These are phyloP conservation scores for Dimorphilus gyrociliatus DNA, from an alignment of 2,888 invertebrate species.

Conservation along the genomic window DNA sequence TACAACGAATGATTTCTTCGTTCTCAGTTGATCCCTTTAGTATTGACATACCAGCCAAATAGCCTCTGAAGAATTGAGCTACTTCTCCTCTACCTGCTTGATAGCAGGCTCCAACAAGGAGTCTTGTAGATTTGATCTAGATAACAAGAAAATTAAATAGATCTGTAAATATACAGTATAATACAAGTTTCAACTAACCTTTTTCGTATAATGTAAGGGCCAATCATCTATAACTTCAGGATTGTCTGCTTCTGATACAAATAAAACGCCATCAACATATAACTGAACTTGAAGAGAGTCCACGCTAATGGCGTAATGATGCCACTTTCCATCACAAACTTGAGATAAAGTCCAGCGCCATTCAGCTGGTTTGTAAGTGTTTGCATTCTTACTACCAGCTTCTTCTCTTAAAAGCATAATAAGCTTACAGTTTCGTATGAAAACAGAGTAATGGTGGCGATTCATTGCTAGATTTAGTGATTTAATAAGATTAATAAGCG, in stretches of 20 bases:
- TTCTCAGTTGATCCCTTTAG: constrained; percentile 39
- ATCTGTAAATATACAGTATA: no score
- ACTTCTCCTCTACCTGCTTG: constrained; percentile 76
- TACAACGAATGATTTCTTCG: constrained; percentile 29
- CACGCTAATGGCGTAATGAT: constrained; percentile 86
- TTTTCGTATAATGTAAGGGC: constrained; percentile 85
- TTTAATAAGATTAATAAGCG: no score
- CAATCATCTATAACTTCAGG: constrained; percentile 98
- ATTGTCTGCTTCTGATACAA: constrained; percentile 53
- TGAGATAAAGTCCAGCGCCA: constrained; percentile 90
- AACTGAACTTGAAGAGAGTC: constrained; percentile 63
- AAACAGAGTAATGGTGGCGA: constrained; percentile 92
- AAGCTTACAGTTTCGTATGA: constrained; percentile 87
- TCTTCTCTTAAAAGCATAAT: constrained; percentile 77
- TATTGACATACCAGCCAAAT: constrained; percentile 67
- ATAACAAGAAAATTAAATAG: no score
- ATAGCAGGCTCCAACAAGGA: constrained; percentile 93
- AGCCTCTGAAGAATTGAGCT: constrained; percentile 76
- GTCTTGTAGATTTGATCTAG: constrained; percentile 55
- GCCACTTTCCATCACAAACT: constrained; percentile 96
- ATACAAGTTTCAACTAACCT: no score
- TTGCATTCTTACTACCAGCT: constrained; percentile 38
- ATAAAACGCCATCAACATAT: constrained; percentile 68
- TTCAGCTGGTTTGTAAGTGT: constrained; percentile 66
- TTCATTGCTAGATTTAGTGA: constrained; percentile 83